Conservation (phyloP, 1,140 invertebrate genomes). For the Drosophila biarmipes region DNA sequence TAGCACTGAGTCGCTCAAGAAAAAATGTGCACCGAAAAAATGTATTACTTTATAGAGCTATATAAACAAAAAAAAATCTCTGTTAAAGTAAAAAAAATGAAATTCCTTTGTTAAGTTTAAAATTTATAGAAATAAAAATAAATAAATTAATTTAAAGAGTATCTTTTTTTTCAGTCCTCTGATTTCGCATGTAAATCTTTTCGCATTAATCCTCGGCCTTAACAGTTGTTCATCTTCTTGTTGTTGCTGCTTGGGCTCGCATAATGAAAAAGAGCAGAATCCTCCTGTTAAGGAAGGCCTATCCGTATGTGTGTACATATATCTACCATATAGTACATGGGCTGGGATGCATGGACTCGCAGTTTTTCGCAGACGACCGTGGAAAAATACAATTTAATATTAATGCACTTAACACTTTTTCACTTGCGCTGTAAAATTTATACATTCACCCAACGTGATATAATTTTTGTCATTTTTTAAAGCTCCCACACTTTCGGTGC, state of each 20-base stretch:
- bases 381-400: slow-evolving; percentile 71
- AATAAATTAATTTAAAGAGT: too few relatives aligned
- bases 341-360: background rate
- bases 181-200: slow-evolving; percentile 74
- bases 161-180: slow-evolving; percentile 8
- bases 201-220: slow-evolving; percentile 66
- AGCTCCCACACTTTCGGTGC: slow-evolving; percentile 41
- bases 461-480: slow-evolving; percentile 39
- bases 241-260: slow-evolving; percentile 43
- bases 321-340: background rate
- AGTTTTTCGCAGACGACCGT: slow-evolving; percentile 19
- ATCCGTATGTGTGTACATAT: slow-evolving; percentile 9
- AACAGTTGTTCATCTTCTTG: slow-evolving; percentile 33
- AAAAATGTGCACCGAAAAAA: slow-evolving; percentile 1
- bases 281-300: slow-evolving; percentile 8
- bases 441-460: slow-evolving; percentile 15
- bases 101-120: too few relatives aligned
- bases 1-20: background rate
- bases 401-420: slow-evolving; percentile 78
- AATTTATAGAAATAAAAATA: too few relatives aligned
- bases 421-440: slow-evolving; percentile 62
- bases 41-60: too few relatives aligned
- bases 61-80: too few relatives aligned
- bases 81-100: too few relatives aligned
- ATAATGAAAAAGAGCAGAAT: slow-evolving; percentile 56